Base-by-base conservation (phyloP, 2,797 vertebrate species). In the Neosalanx taihuensis region DNA sequence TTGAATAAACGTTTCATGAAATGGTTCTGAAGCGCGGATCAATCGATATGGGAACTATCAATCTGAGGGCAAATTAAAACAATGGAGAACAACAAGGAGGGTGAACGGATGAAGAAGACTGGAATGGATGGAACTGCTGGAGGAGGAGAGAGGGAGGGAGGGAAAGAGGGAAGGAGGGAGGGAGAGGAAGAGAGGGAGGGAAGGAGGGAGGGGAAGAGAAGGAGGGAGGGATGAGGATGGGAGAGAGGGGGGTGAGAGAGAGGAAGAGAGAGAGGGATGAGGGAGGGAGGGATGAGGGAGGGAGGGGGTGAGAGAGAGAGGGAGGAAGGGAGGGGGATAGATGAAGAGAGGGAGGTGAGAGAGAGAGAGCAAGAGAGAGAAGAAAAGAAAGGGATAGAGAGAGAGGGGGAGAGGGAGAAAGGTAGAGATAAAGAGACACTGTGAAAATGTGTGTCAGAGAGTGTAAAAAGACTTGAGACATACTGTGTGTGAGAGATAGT, bases 1-100 rank as follows among this genome's bases (percentile, higher is more conserved):
- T 91, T 92, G 90, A 93, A 93, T 91, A 92, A 93, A 92, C 87
- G 89, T 92, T 91, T 88, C 88, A 88, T 89, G 90, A 90, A 92
- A 93, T 88, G 88, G 85, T 90, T 92, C 89, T 92, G 89, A 92
- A 92, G 88, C 87, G 86, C 77, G 78, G 85, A 89, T 91, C 87
- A 91, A 91, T 93, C 91, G 90, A 92, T 93, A 87, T 77, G 73
- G 78, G 83, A 80, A 85, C 90, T 89, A 91, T 92, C 91, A 88
- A 92, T 92, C 89, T 89, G 87, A 83, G 83, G 82, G 81, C 87
- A 91, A 90, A 91, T 90, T 89, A 90, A 91, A 91, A 92, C 89
- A 90, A 90, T 90, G 86, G 87, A 85, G 85, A 83, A 73, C 77
- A 79, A 88, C 87, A 89, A 85, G 73, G 75, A 77, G 82, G 81